These are phyloP conservation scores for Pollimyrus isidori DNA, from an alignment of 2,113 vertebrate species.

Conservation along the genomic window DNA sequence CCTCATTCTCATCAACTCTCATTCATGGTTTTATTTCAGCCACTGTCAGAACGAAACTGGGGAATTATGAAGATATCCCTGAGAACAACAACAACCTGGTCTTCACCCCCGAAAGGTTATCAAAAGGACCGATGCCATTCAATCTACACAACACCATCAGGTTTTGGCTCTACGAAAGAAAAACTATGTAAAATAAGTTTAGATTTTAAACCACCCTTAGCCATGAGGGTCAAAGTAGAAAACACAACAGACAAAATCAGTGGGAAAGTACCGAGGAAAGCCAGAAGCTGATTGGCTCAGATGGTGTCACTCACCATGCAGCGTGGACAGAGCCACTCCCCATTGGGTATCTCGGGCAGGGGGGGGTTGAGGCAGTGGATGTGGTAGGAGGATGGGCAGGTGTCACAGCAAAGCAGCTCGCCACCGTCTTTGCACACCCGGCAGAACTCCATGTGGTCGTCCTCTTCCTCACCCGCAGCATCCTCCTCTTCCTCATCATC, in stretches of 20 bases:
- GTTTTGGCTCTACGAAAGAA: background rate
- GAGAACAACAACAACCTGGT: background rate
- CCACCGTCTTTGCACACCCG: conserved; percentile 93
- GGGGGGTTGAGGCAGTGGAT: conserved; percentile 94
- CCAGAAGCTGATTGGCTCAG: background rate
- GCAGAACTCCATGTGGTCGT: conserved; percentile 99
- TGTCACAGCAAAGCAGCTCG: conserved; percentile 82
- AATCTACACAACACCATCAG: background rate
- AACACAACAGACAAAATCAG: background rate
- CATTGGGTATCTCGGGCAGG: conserved; percentile 92
- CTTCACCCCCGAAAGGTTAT: background rate
- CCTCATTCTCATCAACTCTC: background rate
- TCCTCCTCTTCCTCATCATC: conserved; percentile 89
- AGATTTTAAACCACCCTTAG: background rate
- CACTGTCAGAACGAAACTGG: background rate
- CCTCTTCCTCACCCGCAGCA: conserved; percentile 79
- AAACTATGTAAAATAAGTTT: background rate
- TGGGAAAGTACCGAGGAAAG: background rate
- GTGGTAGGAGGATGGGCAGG: conserved; percentile 87
- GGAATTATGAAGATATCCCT: background rate
- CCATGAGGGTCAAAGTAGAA: background rate
- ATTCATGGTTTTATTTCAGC: background rate
- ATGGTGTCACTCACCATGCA: conserved; percentile 77
- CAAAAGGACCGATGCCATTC: background rate
- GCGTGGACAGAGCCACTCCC: conserved; percentile 96